Conservation (phyloP, 1,140 invertebrate species). For the Polypedilum vanderplanki region DNA sequence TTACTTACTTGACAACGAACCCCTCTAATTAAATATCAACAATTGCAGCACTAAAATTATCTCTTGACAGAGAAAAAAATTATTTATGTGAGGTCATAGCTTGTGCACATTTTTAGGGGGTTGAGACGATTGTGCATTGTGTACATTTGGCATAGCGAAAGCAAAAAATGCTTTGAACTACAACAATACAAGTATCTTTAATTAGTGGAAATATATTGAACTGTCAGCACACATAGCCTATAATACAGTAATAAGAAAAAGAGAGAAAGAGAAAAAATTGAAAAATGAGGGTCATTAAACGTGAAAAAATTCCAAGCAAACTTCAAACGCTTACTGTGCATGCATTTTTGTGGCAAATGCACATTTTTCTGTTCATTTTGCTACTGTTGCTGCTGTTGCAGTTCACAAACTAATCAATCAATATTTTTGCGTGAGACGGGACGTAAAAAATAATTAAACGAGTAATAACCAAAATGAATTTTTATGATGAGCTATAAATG, state of each 20-base stretch:
- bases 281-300: slow-evolving; percentile 28
- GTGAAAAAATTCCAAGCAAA: slow-evolving; percentile 23
- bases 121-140: neutral
- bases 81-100: slow-evolving; percentile 9
- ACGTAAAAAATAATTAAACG: too few relatives aligned
- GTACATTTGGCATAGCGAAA: neutral
- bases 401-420: slow-evolving; percentile 10
- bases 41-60: neutral
- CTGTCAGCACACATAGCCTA: slow-evolving; percentile 13
- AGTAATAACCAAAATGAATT: too few relatives aligned
- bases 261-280: neutral
- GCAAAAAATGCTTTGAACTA: neutral
- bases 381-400: neutral
- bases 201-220: slow-evolving; percentile 27
- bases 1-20: neutral
- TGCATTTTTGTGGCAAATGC: slow-evolving; percentile 5
- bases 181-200: slow-evolving; percentile 25
- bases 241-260: neutral
- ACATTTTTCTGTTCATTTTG: neutral
- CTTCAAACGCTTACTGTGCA: neutral
- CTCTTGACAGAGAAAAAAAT: neutral
- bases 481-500: too few relatives aligned
- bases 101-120: neutral
- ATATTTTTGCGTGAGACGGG: neutral
- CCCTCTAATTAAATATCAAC: neutral